phyloP scores from a whole-genome alignment of 2,888 invertebrate species.

The Cantharis lateralis region DNA sequence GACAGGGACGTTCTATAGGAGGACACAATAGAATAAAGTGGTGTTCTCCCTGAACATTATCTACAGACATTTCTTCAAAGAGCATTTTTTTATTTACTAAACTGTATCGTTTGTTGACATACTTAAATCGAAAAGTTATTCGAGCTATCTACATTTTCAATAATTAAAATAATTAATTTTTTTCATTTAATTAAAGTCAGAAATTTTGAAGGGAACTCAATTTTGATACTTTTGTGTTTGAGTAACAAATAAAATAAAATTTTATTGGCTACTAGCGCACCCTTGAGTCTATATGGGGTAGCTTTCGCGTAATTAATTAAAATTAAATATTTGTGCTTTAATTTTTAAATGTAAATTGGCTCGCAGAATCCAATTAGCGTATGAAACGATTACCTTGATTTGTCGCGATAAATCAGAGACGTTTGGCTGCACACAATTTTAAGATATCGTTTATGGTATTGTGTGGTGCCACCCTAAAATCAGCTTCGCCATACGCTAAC shows the following conservation, averaged over 20 bases:
- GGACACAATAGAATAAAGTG: conserved; percentile 41
- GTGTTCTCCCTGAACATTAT: conserved; percentile 32
- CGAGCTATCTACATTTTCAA: background rate
- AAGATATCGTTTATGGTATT: background rate
- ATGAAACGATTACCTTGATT: background rate
- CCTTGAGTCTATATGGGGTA: background rate
- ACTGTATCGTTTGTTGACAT: conserved; percentile 3
- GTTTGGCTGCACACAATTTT: background rate
- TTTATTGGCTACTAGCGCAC: background rate
- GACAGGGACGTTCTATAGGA: conserved; percentile 41
- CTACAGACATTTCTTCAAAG: conserved; percentile 27
- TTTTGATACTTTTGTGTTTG: too few relatives aligned
- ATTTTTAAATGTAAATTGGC: background rate
- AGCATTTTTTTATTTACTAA: conserved; percentile 21
- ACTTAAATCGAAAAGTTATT: background rate
- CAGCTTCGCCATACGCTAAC: conserved; percentile 1
- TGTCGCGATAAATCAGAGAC: background rate
- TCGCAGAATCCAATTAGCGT: background rate
- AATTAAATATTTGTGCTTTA: background rate
- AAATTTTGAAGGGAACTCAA: too few relatives aligned
- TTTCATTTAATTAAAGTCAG: background rate
- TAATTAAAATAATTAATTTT: background rate
- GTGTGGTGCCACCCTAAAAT: background rate
- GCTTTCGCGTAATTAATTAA: background rate
- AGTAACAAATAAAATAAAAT: background rate